These are phyloP conservation scores for Chlamydotis undulata DNA, from an alignment of 2,113 vertebrate genomes.

Conservation along the genomic window DNA sequence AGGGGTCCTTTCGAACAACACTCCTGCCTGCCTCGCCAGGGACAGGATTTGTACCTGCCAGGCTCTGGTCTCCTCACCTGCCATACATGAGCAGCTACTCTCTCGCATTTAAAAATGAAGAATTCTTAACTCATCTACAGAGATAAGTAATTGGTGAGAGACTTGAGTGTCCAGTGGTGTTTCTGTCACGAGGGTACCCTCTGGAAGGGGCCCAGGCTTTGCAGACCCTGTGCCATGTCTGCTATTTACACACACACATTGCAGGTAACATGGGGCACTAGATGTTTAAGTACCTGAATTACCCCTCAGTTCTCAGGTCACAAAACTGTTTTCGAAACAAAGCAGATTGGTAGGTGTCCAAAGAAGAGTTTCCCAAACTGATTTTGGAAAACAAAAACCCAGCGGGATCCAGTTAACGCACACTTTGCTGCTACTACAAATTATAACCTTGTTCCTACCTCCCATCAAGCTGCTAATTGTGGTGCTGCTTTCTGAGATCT, in stretches of 20 bases:
- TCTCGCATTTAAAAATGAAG: not conserved
- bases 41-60: not conserved
- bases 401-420: not conserved
- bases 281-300: not conserved
- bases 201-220: not conserved
- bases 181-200: not conserved
- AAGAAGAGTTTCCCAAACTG: not conserved
- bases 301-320: not conserved
- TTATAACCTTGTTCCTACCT: not conserved
- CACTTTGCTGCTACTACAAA: not conserved
- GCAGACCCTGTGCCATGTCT: not conserved
- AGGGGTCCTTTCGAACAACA: fast-evolving
- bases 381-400: not conserved
- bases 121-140: not conserved
- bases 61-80: not conserved
- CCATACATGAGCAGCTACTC: not conserved
- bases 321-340: not conserved
- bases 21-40: no score
- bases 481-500: not conserved
- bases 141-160: not conserved
- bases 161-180: not conserved
- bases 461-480: not conserved
- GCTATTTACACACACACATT: not conserved
- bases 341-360: not conserved
- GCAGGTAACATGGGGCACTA: fast-evolving